These are phyloP conservation scores for Melieria crassipennis DNA, from an alignment of 2,888 invertebrate species.

Conservation along the genomic window DNA sequence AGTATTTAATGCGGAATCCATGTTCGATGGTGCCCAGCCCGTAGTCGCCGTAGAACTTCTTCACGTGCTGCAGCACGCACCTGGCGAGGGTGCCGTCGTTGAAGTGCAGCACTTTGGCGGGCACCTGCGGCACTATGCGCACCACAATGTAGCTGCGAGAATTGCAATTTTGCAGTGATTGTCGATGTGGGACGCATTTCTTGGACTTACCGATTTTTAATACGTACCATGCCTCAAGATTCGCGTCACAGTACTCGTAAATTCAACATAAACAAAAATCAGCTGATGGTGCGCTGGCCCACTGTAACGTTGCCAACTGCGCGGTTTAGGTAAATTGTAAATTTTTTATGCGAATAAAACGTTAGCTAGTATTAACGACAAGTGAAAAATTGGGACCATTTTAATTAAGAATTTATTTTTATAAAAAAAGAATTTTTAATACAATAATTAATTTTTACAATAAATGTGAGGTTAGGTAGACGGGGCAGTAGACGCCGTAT, in stretches of 20 bases:
- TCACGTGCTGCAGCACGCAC: constrained; percentile 71
- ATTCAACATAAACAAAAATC: constrained; percentile 35
- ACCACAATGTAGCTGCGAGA: constrained; percentile 74
- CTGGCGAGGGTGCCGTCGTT: constrained; percentile 64
- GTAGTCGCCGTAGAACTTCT: constrained; percentile 79
- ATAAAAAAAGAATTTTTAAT: no score
- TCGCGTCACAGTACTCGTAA: constrained; percentile 1
- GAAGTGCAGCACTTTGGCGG: constrained; percentile 63
- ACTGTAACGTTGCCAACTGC: no score
- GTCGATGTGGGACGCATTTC: constrained; percentile 5
- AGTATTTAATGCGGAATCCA: constrained; percentile 82
- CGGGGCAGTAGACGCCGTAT: no score
- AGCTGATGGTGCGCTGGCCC: constrained; percentile 24
- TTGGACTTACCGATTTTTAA: constrained; percentile 71
- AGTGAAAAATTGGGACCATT: no score
- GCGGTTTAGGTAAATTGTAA: no score
- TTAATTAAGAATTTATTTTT: no score
- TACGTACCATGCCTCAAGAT: constrained; percentile 70
- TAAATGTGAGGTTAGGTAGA: no score
- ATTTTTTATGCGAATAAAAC: no score
- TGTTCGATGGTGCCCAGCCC: constrained; percentile 76
- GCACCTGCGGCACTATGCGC: constrained; percentile 68
- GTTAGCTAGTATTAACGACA: no score
- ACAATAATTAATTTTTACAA: no score
- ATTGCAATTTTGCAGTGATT: constrained; percentile 5